These are phyloP conservation scores for Percopsis transmontana DNA, from an alignment of 2,113 vertebrate genomes.

Conservation along the genomic window DNA sequence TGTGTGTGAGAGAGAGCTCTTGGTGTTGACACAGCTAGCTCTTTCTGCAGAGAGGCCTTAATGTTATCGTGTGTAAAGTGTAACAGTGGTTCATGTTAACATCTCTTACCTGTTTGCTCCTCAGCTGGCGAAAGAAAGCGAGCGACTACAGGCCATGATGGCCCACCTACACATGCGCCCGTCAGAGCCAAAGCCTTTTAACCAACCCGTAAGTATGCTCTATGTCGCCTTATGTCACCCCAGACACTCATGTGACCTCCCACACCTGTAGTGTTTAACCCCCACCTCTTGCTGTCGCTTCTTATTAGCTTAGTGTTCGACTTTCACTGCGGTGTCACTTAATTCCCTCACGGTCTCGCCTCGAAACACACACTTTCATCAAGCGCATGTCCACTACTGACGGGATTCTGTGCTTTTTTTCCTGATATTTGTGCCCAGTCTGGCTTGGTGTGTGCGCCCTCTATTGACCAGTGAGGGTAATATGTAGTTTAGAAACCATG, in stretches of 20 bases:
- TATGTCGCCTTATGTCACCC: not conserved
- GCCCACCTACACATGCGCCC: constrained; percentile 98
- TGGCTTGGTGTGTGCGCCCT: constrained; percentile 59
- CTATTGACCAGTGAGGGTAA: constrained; percentile 70
- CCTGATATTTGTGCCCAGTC: constrained; percentile 5
- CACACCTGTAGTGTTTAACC: not conserved
- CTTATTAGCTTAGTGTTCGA: not conserved
- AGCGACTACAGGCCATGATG: constrained; percentile 99
- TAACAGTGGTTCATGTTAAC: constrained; percentile 21
- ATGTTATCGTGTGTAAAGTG: constrained; percentile 4
- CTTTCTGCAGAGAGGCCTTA: no score
- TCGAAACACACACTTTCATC: not conserved
- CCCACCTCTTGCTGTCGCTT: not conserved
- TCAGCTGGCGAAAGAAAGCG: constrained; percentile 96
- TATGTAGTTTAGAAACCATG: constrained; percentile 13
- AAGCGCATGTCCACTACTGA: no score
- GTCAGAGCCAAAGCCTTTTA: constrained; percentile 98
- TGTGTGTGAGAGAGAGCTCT: constrained; percentile 10
- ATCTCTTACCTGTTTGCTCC: constrained; percentile 31
- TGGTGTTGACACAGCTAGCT: no score
- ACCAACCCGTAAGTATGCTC: constrained; percentile 87
- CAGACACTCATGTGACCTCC: not conserved
- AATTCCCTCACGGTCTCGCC: not conserved
- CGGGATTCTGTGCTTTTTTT: not conserved
- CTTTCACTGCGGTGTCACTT: not conserved